phyloP scores from a whole-genome alignment of 2,797 vertebrate species.

The Simalia tracyae region DNA sequence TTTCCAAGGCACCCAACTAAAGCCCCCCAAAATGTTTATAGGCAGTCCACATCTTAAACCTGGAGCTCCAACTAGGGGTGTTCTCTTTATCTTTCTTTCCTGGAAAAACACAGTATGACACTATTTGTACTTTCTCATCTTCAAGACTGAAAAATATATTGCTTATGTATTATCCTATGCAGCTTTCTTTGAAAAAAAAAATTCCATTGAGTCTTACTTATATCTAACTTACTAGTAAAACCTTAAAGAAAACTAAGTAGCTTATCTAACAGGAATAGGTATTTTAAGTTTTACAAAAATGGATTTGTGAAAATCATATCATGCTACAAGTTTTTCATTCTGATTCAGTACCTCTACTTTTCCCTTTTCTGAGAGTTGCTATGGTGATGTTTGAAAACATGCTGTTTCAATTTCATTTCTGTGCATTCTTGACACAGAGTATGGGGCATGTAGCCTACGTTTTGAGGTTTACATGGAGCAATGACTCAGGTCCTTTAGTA shows the following conservation, averaged over 20 bases:
- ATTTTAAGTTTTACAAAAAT: background rate
- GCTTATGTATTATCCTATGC: background rate
- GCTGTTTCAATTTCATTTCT: background rate
- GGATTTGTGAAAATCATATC: background rate
- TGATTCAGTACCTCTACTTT: background rate
- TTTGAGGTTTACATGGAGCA: constrained; percentile 1
- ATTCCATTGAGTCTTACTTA: background rate
- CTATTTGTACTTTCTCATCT: background rate
- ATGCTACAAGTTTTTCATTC: background rate
- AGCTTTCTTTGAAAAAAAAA: background rate
- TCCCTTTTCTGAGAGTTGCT: constrained; percentile 1
- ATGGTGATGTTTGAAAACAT: constrained; percentile 7
- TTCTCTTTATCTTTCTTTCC: background rate
- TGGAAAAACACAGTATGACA: background rate
- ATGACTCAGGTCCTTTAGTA: background rate
- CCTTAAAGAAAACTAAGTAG: background rate
- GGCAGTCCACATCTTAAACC: background rate
- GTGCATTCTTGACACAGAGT: constrained; percentile 4
- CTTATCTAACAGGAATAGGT: background rate
- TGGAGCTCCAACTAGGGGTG: background rate
- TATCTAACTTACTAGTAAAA: background rate
- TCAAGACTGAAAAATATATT: background rate
- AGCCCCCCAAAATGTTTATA: background rate
- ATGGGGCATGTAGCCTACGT: background rate
- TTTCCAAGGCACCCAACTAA: background rate